These are phyloP conservation scores for Notolabrus celidotus DNA, from an alignment of 2,797 vertebrate species.

Conservation along the genomic window DNA sequence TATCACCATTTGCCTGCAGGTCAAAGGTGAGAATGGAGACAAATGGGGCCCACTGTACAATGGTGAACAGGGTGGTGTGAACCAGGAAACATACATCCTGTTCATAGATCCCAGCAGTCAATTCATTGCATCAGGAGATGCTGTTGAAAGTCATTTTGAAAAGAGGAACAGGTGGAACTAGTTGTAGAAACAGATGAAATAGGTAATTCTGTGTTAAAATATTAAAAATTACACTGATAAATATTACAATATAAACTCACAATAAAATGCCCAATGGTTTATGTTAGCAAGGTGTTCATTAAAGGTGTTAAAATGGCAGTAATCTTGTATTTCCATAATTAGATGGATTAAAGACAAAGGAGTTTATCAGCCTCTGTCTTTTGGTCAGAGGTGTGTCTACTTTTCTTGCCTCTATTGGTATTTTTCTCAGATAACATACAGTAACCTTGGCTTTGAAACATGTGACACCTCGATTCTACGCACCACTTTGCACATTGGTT, in stretches of 20 bases:
- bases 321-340: background rate
- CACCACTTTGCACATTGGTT: conserved; percentile 71
- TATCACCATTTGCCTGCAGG: conserved; percentile 85
- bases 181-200: conserved; percentile 34
- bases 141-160: background rate
- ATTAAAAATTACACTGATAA: background rate
- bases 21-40: conserved; percentile 86
- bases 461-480: conserved; percentile 66
- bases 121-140: conserved; percentile 28
- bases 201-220: background rate
- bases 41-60: conserved; percentile 80
- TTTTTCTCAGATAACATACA: conserved; percentile 55
- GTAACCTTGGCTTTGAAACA: conserved; percentile 80
- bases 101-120: conserved; percentile 47
- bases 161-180: conserved; percentile 13
- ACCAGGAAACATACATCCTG: conserved; percentile 60
- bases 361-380: conserved; percentile 14
- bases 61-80: conserved; percentile 72
- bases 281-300: too few relatives aligned
- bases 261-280: too few relatives aligned
- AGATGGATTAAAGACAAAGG: background rate
- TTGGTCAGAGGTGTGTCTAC: conserved; percentile 8
- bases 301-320: background rate
- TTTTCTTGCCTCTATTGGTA: conserved; percentile 39
- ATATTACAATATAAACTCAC: too few relatives aligned